phyloP scores from a whole-genome alignment of 2,888 invertebrate species.

The Oscheius onirici region DNA sequence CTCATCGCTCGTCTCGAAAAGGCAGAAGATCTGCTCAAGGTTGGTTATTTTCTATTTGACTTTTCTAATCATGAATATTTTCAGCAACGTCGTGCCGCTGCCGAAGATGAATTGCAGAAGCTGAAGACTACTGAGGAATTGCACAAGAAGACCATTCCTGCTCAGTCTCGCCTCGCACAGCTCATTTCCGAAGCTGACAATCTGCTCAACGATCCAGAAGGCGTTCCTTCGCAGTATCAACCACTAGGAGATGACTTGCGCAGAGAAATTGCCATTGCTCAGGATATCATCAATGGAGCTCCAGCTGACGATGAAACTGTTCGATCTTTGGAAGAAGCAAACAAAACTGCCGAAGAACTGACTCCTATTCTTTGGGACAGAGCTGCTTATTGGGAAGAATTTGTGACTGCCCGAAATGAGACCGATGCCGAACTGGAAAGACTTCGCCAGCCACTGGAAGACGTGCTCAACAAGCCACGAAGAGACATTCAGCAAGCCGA shows the following conservation, averaged over 20 bases:
- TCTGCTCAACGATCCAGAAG: conserved; percentile 49
- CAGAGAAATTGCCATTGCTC: conserved; percentile 36
- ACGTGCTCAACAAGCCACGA: conserved; percentile 35
- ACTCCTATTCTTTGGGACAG: conserved; percentile 50
- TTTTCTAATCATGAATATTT: conserved; percentile 23
- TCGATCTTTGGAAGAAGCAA: conserved; percentile 36
- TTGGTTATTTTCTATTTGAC: conserved; percentile 16
- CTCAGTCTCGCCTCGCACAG: conserved; percentile 40
- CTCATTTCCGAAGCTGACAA: conserved; percentile 46
- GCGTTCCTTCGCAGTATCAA: conserved; percentile 44
- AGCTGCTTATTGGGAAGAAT: conserved; percentile 48
- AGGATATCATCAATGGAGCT: conserved; percentile 31
- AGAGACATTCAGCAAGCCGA: conserved; percentile 36
- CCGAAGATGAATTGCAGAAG: conserved; percentile 42
- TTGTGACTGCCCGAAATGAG: conserved; percentile 51
- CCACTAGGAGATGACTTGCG: conserved; percentile 43
- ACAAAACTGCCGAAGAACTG: conserved; percentile 41
- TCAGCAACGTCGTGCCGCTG: conserved; percentile 45
- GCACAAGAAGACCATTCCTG: conserved; percentile 37
- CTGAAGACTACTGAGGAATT: conserved; percentile 42
- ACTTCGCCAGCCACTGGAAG: conserved; percentile 44
- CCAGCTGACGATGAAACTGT: conserved; percentile 32
- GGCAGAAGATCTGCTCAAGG: conserved; percentile 44
- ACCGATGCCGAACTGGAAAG: conserved; percentile 51
- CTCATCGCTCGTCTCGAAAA: conserved; percentile 46